Evolutionary conservation across 2,888 invertebrate species (phyloP).

Genomic region (Mythimna loreyi): DNA sequence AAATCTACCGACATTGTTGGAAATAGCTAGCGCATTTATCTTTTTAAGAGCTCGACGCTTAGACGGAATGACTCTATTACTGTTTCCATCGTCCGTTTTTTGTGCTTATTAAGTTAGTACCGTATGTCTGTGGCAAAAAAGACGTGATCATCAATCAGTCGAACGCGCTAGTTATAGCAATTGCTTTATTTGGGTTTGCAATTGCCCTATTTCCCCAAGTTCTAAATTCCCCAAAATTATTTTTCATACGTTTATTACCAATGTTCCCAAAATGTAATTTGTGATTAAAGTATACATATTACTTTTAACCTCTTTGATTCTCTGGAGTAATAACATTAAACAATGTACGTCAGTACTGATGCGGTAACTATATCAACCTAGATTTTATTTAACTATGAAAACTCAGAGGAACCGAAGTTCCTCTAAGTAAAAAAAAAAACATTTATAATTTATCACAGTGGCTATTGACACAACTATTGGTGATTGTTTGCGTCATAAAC

Average conservation of each 20-base stretch:
- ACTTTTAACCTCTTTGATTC: too few relatives aligned
- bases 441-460: too few relatives aligned
- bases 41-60: constrained; percentile 36
- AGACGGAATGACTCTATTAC: constrained; percentile 22
- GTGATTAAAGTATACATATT: too few relatives aligned
- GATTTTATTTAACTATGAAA: too few relatives aligned
- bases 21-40: constrained; percentile 41
- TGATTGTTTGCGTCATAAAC: too few relatives aligned
- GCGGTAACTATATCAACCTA: too few relatives aligned
- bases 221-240: neutral
- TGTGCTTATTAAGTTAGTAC: constrained; percentile 4
- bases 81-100: constrained; percentile 25
- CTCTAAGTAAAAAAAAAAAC: too few relatives aligned
- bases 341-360: too few relatives aligned
- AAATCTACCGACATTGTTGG: constrained; percentile 28
- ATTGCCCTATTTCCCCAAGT: neutral
- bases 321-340: too few relatives aligned
- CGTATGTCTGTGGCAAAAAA: neutral
- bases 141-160: neutral
- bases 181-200: neutral
- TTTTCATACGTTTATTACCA: neutral
- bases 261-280: too few relatives aligned
- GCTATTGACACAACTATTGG: too few relatives aligned
- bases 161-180: neutral
- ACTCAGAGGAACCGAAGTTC: too few relatives aligned